Conservation (phyloP, 2,888 invertebrate species). For the Agriopis aurantiaria region DNA sequence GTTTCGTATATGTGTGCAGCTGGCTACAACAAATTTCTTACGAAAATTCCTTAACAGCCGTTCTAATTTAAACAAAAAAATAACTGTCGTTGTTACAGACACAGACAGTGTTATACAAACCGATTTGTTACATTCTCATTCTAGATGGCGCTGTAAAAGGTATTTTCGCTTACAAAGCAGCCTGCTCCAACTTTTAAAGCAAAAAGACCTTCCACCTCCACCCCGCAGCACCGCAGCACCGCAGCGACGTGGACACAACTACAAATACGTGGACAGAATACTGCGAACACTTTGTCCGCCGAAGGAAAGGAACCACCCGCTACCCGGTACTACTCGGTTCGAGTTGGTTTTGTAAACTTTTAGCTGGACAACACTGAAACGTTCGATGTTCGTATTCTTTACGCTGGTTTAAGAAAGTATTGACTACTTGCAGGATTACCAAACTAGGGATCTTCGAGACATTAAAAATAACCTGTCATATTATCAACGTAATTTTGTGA, state of each 20-base stretch:
- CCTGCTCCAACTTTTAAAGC: constrained; percentile 28
- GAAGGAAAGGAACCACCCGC: constrained; percentile 9
- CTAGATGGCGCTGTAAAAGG: constrained; percentile 3
- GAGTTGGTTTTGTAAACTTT: constrained; percentile 30
- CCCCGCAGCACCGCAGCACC: not conserved
- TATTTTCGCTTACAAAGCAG: constrained; percentile 21
- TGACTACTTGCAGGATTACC: not conserved
- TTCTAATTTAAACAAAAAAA: no score
- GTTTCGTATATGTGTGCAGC: no score
- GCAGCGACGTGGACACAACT: constrained; percentile 24
- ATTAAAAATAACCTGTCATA: not conserved
- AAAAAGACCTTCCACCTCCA: constrained; percentile 23
- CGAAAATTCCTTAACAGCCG: no score
- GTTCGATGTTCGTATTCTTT: constrained; percentile 16
- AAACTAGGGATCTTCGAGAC: not conserved
- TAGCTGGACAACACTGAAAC: constrained; percentile 18
- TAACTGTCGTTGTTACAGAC: not conserved
- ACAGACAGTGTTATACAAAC: not conserved
- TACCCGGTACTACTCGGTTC: not conserved
- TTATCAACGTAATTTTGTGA: no score
- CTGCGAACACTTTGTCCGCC: constrained; percentile 23
- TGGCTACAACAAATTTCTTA: no score
- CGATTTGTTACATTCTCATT: constrained; percentile 1
- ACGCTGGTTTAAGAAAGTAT: not conserved
- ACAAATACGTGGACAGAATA: constrained; percentile 32